phyloP scores from a whole-genome alignment of 2,113 vertebrate genomes.

The Melanerpes aurifrons region DNA sequence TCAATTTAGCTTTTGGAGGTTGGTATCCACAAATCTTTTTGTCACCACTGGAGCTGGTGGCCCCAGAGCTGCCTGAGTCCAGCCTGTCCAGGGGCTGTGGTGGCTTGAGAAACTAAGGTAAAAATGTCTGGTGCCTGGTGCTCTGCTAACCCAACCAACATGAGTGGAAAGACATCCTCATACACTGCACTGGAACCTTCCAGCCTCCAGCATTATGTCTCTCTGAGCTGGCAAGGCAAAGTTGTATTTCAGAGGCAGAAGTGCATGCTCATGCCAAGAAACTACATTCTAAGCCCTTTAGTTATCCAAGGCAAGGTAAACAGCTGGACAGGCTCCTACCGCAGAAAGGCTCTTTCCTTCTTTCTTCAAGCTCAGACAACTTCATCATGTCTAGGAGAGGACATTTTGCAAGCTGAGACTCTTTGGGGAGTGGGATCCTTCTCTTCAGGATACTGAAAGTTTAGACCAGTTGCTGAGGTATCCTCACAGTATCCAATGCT shows the following conservation, averaged over 20 bases:
- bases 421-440: not conserved
- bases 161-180: not conserved
- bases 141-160: rapidly evolving
- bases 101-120: rapidly evolving
- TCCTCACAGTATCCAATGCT: not conserved
- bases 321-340: not conserved
- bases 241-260: not conserved
- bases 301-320: constrained; percentile 4
- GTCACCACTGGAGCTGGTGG: rapidly evolving
- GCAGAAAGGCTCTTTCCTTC: not conserved
- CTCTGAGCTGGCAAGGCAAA: not conserved
- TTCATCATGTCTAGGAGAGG: not conserved
- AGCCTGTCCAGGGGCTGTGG: not conserved
- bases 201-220: not conserved
- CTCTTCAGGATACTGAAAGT: not conserved
- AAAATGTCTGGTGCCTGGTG: not conserved
- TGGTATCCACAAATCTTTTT: not conserved
- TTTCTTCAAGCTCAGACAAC: not conserved
- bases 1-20: rapidly evolving
- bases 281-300: constrained; percentile 7
- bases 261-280: not conserved
- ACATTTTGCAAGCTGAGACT: not conserved
- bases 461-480: not conserved
- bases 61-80: not conserved
- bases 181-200: not conserved